A percentile compares a stretch with the other conserved stretches of the same genome.
Conservation (phyloP, 2,888 invertebrate species). For the Kuschelorhynchus macadamiae region DNA sequence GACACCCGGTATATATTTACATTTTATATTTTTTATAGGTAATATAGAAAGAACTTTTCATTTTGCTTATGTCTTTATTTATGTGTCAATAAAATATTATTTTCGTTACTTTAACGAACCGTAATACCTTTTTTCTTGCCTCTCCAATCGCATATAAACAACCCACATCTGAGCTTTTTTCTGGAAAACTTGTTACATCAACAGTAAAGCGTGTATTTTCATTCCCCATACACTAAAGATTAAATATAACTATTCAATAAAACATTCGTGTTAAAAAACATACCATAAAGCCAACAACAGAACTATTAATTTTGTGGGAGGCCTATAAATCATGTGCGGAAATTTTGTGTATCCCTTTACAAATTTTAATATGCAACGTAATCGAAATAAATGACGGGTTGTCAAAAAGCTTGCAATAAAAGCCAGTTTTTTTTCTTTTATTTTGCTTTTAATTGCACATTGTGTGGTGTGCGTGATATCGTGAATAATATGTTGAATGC, state of each 20-base stretch:
- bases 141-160: too few relatives aligned
- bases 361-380: slow-evolving; percentile 63
- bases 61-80: too few relatives aligned
- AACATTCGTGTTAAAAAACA: slow-evolving; percentile 7
- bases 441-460: slow-evolving; percentile 41
- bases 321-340: slow-evolving; percentile 43
- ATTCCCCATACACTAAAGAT: slow-evolving; percentile 4
- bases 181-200: too few relatives aligned
- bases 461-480: slow-evolving; percentile 23
- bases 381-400: slow-evolving; percentile 65
- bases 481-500: slow-evolving; percentile 23
- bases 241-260: too few relatives aligned
- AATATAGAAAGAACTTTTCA: too few relatives aligned
- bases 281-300: neutral
- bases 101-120: too few relatives aligned
- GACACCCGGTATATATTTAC: too few relatives aligned
- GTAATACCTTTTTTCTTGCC: too few relatives aligned
- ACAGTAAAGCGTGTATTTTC: too few relatives aligned
- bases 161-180: too few relatives aligned
- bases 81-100: too few relatives aligned
- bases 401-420: slow-evolving; percentile 56
- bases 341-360: slow-evolving; percentile 52
- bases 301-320: slow-evolving; percentile 42
- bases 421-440: slow-evolving; percentile 19
- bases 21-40: too few relatives aligned